Base-by-base conservation (phyloP, 2,888 invertebrate genomes). In the Pristionchus mayeri region DNA sequence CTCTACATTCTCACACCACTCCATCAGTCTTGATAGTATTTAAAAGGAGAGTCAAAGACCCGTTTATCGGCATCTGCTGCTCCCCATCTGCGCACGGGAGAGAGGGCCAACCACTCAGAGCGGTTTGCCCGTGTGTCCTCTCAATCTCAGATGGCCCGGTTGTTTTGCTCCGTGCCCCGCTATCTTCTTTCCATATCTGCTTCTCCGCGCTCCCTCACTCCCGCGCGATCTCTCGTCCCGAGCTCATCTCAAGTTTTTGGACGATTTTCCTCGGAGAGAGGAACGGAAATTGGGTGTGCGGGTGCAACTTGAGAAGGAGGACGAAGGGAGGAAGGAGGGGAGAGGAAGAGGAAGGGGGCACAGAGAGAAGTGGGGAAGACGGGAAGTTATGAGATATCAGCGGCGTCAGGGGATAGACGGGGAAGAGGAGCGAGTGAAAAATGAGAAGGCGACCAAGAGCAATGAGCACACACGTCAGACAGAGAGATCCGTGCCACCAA, bases 251-350 rank as follows among this genome's bases (percentile, higher is more conserved):
- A 44, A 71, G 21, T 40, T 54, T n/a, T 40, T 71, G 40, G 71
- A 7, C 71, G 24, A 24, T 71, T n/a, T 71, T 71, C 63, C 34
- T 63, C 63, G 18, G 63, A 6, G 34, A 40, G 71, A 9, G 67
- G 67, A 71, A 71, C 71, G 71, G 71, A 71, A 71, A 71, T 71
- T 71, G 71, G 24, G 71, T 71, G 67, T 21, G 16, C 21, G 67
- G 30, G 24, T 71, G 71, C 71, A 71, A 71, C 40, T 18, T 21
- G 40, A 71, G 40, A 71, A 9, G 71, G 24, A 40, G 37, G 71
- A 71, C n/a, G 40, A 27, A 44, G 71, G 24, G 71, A 71, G 37
- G n/a, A n/a, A 71, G 18, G 2, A 44, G 24, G 44, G 34, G 6
- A 71, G 37, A 71, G 3, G 71, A 71, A n/a, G 40, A 71, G 71